Evolutionary conservation across 2,888 invertebrate species (phyloP).

Genomic region (Lasioglossum villosulum): DNA sequence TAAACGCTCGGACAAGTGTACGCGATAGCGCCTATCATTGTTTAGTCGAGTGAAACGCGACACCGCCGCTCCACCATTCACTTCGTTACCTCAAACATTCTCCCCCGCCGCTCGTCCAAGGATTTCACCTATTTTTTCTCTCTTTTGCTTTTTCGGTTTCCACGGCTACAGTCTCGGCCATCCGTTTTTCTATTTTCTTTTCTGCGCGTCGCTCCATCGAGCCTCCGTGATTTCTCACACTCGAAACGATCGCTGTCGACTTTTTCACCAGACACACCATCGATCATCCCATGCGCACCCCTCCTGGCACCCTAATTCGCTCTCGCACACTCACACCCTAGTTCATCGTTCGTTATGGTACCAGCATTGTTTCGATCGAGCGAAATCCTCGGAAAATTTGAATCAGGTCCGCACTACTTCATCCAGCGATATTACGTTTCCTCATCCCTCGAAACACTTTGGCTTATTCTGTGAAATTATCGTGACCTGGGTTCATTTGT

Average conservation of each 20-base stretch:
- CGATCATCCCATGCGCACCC: constrained; percentile 30
- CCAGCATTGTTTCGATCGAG: not conserved
- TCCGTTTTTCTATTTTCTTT: not conserved
- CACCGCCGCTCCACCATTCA: not conserved
- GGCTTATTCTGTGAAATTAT: not conserved
- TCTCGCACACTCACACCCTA: not conserved
- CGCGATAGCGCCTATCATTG: not conserved
- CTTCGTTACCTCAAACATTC: not conserved
- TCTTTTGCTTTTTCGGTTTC: not conserved
- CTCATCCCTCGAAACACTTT: not conserved
- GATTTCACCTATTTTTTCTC: not conserved
- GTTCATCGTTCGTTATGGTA: not conserved
- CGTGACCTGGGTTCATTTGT: not conserved
- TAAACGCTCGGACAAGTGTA: constrained; percentile 26
- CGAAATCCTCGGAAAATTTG: constrained; percentile 3
- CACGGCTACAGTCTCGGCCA: not conserved
- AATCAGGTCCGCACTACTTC: not conserved
- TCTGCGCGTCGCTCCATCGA: not conserved
- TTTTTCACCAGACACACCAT: constrained; percentile 18
- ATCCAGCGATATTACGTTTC: not conserved
- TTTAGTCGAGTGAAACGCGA: not conserved
- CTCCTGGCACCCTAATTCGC: constrained; percentile 25
- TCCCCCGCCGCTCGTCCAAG: not conserved
- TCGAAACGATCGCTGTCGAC: constrained; percentile 16
- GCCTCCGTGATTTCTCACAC: constrained; percentile 3